These are phyloP conservation scores for Propithecus coquereli DNA, from an alignment of 2,113 vertebrate species.

Conservation along the genomic window DNA sequence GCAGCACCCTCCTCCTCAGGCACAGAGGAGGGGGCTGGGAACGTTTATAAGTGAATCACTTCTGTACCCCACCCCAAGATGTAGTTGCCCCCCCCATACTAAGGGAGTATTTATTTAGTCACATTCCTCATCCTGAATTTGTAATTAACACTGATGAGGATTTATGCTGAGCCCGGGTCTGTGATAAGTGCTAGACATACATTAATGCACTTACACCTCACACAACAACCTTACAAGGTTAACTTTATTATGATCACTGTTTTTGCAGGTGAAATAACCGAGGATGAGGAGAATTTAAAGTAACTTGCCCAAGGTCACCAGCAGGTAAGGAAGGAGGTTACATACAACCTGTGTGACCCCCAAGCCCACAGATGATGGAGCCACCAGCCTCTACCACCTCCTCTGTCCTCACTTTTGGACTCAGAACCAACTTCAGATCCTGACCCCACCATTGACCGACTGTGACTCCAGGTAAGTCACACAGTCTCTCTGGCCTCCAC, in stretches of 20 bases:
- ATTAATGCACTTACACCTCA: neutral
- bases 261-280: neutral
- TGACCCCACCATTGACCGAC: neutral
- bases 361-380: neutral
- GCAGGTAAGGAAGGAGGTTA: neutral
- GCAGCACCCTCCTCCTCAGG: neutral
- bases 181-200: neutral
- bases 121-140: neutral
- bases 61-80: neutral
- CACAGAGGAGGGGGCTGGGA: no score
- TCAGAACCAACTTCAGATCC: neutral
- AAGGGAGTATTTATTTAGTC: neutral
- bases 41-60: no score
- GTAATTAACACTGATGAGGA: neutral
- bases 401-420: neutral
- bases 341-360: neutral
- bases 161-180: neutral
- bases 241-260: neutral
- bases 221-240: neutral
- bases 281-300: neutral
- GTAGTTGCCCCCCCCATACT: no score
- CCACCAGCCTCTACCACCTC: neutral
- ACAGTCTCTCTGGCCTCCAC: neutral
- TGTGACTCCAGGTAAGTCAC: neutral
- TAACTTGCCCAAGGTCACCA: neutral